phyloP scores from a whole-genome alignment of 2,888 invertebrate genomes.

The Atherix ibis region DNA sequence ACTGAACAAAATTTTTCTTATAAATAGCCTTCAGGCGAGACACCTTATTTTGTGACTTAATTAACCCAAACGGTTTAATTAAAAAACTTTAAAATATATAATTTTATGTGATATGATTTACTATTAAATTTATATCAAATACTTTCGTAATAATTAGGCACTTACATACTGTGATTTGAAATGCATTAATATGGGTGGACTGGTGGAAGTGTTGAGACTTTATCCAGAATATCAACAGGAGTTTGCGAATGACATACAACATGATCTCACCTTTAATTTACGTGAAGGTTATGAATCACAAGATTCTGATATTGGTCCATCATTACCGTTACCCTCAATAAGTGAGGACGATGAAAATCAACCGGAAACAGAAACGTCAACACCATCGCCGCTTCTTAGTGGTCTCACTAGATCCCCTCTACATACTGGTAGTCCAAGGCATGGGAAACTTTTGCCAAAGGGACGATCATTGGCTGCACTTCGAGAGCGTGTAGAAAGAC shows the following conservation, averaged over 20 bases:
- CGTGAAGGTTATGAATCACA: constrained; percentile 86
- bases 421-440: constrained; percentile 42
- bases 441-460: constrained; percentile 41
- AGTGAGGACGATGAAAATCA: constrained; percentile 90
- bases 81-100: too few species aligned
- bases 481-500: constrained; percentile 50
- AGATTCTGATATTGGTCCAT: constrained; percentile 31
- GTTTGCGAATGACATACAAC: constrained; percentile 85
- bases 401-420: constrained; percentile 35
- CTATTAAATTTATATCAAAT: constrained; percentile 3
- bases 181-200: constrained; percentile 79
- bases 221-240: constrained; percentile 93
- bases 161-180: constrained; percentile 93
- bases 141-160: constrained; percentile 42
- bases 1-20: too few species aligned
- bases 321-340: constrained; percentile 68
- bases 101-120: too few species aligned
- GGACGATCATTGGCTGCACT: constrained; percentile 36
- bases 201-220: constrained; percentile 73
- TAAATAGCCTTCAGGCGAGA: too few species aligned
- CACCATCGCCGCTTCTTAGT: constrained; percentile 26
- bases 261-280: constrained; percentile 87
- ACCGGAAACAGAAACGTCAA: constrained; percentile 49
- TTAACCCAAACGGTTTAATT: too few species aligned
- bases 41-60: too few species aligned